A percentile compares a stretch with the other conserved stretches of the same genome.
Conservation (phyloP, 2,888 invertebrate species). For the Rhingia rostrata region DNA sequence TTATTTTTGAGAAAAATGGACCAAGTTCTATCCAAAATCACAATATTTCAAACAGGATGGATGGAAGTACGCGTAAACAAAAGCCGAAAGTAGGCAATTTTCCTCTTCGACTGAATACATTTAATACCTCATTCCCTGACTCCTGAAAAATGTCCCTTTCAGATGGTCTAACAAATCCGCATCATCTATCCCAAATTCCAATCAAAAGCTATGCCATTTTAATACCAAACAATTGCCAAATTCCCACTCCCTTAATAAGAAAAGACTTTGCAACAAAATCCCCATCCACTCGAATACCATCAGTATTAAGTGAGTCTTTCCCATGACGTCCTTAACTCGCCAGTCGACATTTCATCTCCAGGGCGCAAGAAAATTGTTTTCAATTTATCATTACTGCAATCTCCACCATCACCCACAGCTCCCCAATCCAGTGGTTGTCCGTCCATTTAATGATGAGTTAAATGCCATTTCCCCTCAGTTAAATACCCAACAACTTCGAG, state of each 20-base stretch:
- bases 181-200: background rate
- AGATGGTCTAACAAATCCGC: background rate
- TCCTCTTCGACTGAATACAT: too few relatives aligned
- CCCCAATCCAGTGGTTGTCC: slow-evolving; percentile 1
- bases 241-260: background rate
- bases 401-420: slow-evolving; percentile 15
- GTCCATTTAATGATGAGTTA: slow-evolving; percentile 65
- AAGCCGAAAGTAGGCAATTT: too few relatives aligned
- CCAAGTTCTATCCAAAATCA: too few relatives aligned
- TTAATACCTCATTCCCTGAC: too few relatives aligned
- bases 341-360: slow-evolving; percentile 22
- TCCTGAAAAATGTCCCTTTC: background rate
- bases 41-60: too few relatives aligned
- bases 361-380: slow-evolving; percentile 44
- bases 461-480: slow-evolving; percentile 67
- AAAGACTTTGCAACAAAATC: background rate
- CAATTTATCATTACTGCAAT: slow-evolving; percentile 61
- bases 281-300: slow-evolving; percentile 25
- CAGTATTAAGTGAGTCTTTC: slow-evolving; percentile 45
- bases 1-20: too few relatives aligned
- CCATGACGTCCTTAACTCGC: slow-evolving; percentile 37
- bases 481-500: slow-evolving; percentile 35
- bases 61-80: too few relatives aligned
- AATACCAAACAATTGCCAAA: slow-evolving; percentile 5
- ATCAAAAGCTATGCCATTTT: slow-evolving; percentile 10